Conservation (phyloP, 2,888 invertebrate species). For the Dryobotodes eremita region DNA sequence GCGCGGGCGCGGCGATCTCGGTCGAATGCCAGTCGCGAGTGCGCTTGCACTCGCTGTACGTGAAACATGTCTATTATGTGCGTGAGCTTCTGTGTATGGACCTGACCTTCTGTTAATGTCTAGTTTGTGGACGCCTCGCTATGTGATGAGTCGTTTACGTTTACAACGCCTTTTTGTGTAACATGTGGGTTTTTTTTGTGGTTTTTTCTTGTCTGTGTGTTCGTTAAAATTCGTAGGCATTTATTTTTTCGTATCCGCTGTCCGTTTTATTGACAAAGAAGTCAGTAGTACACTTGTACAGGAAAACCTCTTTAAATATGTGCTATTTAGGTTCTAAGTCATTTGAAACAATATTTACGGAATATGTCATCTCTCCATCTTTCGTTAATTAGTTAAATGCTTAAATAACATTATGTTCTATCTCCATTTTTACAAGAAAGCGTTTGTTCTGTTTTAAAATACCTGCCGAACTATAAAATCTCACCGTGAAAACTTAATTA, state of each 20-base stretch:
- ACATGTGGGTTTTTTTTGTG: slow-evolving; percentile 23
- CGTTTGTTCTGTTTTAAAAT: too few species aligned
- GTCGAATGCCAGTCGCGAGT: not conserved
- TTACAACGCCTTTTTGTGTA: slow-evolving; percentile 25
- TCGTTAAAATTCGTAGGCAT: not conserved
- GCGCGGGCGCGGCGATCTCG: not conserved
- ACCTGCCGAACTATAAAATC: too few species aligned
- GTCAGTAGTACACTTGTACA: too few species aligned
- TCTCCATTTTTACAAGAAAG: too few species aligned
- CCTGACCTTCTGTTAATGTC: not conserved
- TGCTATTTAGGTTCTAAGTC: too few species aligned
- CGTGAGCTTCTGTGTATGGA: not conserved
- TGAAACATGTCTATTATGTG: not conserved
- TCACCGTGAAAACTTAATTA: too few species aligned
- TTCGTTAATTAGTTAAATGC: too few species aligned
- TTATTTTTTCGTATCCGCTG: not conserved
- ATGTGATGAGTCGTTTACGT: slow-evolving; percentile 52
- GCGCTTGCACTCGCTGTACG: too few species aligned
- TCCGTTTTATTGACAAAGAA: not conserved
- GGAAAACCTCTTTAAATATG: too few species aligned
- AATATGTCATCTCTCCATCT: too few species aligned
- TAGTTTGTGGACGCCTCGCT: not conserved
- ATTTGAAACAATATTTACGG: too few species aligned
- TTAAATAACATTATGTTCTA: too few species aligned
- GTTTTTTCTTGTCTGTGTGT: not conserved